phyloP scores from a whole-genome alignment of 2,113 vertebrate genomes.

The Oncorhynchus masou region DNA sequence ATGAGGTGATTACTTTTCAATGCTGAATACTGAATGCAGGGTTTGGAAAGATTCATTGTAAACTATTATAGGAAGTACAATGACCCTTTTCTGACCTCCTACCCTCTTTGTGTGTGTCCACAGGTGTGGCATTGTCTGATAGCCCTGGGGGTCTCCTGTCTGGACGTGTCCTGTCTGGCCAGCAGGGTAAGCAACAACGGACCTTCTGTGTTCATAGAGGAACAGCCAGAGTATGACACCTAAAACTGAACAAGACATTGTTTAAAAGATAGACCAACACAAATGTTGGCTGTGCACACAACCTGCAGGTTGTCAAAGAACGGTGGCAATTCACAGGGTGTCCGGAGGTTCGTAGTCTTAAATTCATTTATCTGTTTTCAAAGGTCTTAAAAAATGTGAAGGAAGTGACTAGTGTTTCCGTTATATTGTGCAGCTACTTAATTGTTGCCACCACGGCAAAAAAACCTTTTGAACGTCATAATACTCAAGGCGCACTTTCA shows the following conservation, averaged over 20 bases:
- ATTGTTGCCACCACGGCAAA: no score
- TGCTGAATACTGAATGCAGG: background rate
- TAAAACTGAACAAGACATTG: constrained; percentile 59
- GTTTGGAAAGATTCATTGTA: background rate
- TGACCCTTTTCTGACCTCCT: background rate
- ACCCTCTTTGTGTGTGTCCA: constrained; percentile 33
- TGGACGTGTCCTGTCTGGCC: constrained; percentile 72
- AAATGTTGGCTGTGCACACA: no score
- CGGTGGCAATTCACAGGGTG: no score
- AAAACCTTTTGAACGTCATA: no score
- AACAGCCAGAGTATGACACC: constrained; percentile 62
- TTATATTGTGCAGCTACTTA: no score
- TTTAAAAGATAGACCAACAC: constrained; percentile 6
- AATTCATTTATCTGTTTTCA: no score
- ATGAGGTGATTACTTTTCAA: background rate
- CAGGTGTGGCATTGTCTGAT: constrained; percentile 89
- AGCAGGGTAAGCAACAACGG: constrained; percentile 83
- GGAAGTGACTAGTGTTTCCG: no score
- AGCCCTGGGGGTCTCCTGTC: constrained; percentile 82
- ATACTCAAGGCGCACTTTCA: no score
- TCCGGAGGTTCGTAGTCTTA: no score
- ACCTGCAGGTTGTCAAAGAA: no score
- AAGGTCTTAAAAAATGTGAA: no score
- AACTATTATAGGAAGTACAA: background rate
- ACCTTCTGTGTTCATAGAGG: constrained; percentile 75